Conservation (phyloP, 2,888 invertebrate genomes). For the Dryomyza anilis region DNA sequence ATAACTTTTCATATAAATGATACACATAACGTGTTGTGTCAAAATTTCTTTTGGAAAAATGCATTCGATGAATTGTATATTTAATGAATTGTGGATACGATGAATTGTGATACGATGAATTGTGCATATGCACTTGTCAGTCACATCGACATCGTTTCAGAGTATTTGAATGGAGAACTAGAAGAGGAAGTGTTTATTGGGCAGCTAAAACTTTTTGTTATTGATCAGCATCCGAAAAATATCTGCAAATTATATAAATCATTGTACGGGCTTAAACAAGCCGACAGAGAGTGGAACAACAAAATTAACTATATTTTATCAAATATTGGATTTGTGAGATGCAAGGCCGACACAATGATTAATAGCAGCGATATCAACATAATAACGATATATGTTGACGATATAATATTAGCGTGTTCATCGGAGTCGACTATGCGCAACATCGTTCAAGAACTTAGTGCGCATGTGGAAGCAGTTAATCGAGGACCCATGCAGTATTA, state of each 20-base stretch:
- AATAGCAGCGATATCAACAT: neutral
- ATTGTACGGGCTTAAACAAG: neutral
- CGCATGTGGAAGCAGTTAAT: constrained; percentile 1
- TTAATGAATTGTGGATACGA: too few species aligned
- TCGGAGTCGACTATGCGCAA: neutral
- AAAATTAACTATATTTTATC: neutral
- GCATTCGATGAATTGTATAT: too few species aligned
- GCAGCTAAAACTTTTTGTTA: constrained; percentile 30
- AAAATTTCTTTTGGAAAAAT: too few species aligned
- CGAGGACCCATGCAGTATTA: constrained; percentile 6
- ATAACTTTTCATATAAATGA: too few species aligned
- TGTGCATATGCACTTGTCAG: too few species aligned
- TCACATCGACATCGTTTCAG: constrained; percentile 32
- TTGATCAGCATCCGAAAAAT: neutral
- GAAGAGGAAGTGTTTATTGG: constrained; percentile 32
- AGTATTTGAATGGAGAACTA: too few species aligned
- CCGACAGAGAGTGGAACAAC: neutral
- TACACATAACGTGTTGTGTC: too few species aligned
- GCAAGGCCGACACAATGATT: constrained; percentile 30
- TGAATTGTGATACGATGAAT: too few species aligned
- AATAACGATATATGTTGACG: neutral
- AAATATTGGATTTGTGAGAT: neutral
- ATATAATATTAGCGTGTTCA: neutral
- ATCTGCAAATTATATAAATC: neutral
- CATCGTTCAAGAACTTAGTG: neutral